Base-by-base conservation (phyloP, 1,140 invertebrate genomes). In the Rhopalosiphum maidis region DNA sequence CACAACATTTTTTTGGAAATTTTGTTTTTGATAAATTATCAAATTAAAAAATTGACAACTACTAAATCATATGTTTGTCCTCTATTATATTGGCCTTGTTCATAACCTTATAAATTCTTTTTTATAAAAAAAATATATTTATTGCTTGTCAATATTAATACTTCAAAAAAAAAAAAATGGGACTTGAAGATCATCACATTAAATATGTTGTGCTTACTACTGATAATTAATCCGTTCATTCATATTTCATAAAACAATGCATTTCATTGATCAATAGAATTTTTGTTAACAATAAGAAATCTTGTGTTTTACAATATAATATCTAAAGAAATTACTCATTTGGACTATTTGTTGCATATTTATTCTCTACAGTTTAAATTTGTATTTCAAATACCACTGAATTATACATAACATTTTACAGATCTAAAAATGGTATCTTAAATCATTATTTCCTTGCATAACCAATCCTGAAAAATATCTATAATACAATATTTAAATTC, bases 351-450 rank as follows among this genome's bases (percentile, higher is more conserved):
- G 89, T 90, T 90, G 43, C 89, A 43, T 43, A 68, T 90, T 68
- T 90, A 90, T 90, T 90, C 89, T 90, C 43, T 43, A 4, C 37
- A 1, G 35, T 48, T 48, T 83, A 83, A 91, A 91, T 82, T 83
- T 82, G 43, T 91, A 83, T 37, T 35, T 22, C 25, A 48, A 83
- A 22, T 91, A 51, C 21, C 41, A 83, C 51, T 91, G 43, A 91
- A 91, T 91, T 91, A 91, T 83, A 91, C 68, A 91, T 77, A 82
- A 37, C 2, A 51, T 48, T 91, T 91, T 91, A 82, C 68, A 91
- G 41, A 82, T 51, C n/a, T 83, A 48, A 43, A 30, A 23, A 25
- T 41, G 4, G 23, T 90, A 43, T 22, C 2, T 37, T 60, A 11
- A 35, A 4, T 60, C 25, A 43, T 68, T 43, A 60, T 30, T 46